Base-by-base conservation (phyloP, 2,113 vertebrate species). In the Caretta caretta region DNA sequence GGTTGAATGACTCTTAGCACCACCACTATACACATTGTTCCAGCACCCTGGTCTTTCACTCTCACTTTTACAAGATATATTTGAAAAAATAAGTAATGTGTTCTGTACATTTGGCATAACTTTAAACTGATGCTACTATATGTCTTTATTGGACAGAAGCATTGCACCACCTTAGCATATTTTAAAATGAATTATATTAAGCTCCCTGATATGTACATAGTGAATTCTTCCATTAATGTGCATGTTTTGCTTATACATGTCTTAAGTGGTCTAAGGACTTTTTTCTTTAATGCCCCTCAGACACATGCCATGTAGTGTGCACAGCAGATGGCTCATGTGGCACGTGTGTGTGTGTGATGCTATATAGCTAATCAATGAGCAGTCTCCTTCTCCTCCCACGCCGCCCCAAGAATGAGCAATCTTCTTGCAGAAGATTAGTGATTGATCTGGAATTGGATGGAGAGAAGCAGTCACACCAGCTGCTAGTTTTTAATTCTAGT, bases 391-490 rank as follows among this genome's bases (percentile, higher is more conserved):
- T 62, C 57, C 50, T 92, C 12, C 93, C 54, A 89, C 10, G 38
- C 88, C 11, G 46, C 89, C 50, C 62, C 35, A 72, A 93, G 87
- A 93, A 89, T 27, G 86, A 93, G 53, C 56, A 88, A 57, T 80
- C 25, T 62, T 82, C 42, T 88, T 81, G 27, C 25, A 84, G 86
- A 80, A 92, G 48, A n/a, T 95, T 95, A 91, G 88, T 59, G 87
- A 82, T 91, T 84, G 72, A 90, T 96, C 35, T 82, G 86, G 80
- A 93, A 84, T 76, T 76, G 62, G 79, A 29, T 96, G 81, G 88
- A 86, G 83, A 92, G 86, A 88, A 69, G 84, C 80, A 88, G 89
- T 56, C 46, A 54, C 75, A 92, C 25, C 72, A 90, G 86, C 81
- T 27, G 38, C 17, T 1, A 2, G 10, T n/a, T 86, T 62, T 82